Base-by-base conservation (phyloP, 2,888 invertebrate species). In the Ligdia adustata region DNA sequence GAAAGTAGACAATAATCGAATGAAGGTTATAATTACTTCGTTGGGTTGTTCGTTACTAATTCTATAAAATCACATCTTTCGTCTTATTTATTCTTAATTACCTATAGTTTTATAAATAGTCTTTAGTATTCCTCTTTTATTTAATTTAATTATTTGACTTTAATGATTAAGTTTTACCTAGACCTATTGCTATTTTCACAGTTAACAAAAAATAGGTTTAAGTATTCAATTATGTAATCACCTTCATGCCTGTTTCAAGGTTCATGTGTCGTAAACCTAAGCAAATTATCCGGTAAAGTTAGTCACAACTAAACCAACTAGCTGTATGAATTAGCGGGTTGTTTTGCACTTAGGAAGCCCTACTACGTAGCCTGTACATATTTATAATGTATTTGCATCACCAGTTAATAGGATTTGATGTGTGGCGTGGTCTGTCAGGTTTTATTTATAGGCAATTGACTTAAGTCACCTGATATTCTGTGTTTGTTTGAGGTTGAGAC, bases 391-490 rank as follows among this genome's bases (percentile, higher is more conserved):
- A 53, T 57, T 55, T 55, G 43, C 60, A 64, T 60, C 57, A 62
- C 43, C 52, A 60, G 7, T 28, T 66, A 72, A 72, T 61, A 54
- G 64, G 72, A 65, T 73, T 71, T 66, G 41, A 39, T 11, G 38
- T 34, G 26, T 40, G 55, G 55, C 52, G 43, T 51, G 39, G 44
- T 37, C 18, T 4, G n/a, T 9, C 12, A 27, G 37, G 27, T 47
- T 38, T 54, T 76, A 74, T 80, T 77, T 78, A 70, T 78, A 79
- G 75, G 64, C 72, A 71, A 71, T 76, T 77, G 69, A 76, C 69
- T 79, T 73, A 72, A 67, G 65, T 66, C 54, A 60, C 53, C 46
- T 31, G 28, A 39, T 50, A 43, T 53, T 48, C 57, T 50, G 52
- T 52, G 46, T 53, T 47, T 37, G 32, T 52, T 58, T 53, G 35